phyloP scores from a whole-genome alignment of 2,113 vertebrate genomes.

The Ochotona curzoniae region DNA sequence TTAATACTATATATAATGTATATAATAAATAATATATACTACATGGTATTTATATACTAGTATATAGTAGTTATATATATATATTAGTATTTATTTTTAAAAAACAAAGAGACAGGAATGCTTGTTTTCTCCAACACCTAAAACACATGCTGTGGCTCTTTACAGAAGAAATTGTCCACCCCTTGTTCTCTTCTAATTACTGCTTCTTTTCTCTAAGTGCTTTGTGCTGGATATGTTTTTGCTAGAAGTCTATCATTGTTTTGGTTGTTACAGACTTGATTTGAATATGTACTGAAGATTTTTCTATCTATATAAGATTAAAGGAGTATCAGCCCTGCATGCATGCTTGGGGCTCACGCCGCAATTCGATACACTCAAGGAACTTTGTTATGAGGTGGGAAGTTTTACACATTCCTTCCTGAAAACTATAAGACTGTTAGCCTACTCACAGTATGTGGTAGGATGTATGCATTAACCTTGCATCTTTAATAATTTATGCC shows the following conservation, averaged over 20 bases:
- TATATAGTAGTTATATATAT: too few species aligned
- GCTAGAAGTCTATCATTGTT: neutral
- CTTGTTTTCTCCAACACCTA: neutral
- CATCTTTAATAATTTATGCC: neutral
- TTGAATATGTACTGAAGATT: neutral
- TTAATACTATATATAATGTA: too few species aligned
- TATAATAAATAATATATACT: too few species aligned
- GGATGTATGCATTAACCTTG: neutral
- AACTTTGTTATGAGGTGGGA: neutral
- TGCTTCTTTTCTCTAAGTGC: neutral
- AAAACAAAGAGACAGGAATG: neutral
- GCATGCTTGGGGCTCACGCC: neutral
- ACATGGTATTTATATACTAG: too few species aligned
- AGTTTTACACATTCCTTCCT: neutral
- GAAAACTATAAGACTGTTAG: neutral
- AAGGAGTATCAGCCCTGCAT: neutral
- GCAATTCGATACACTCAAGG: neutral
- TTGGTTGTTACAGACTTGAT: neutral
- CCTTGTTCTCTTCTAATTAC: neutral
- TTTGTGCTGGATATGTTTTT: neutral
- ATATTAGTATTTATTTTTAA: conserved; percentile 13
- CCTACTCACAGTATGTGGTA: neutral
- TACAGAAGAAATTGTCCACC: neutral
- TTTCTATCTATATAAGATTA: neutral
- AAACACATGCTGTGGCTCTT: neutral